Base-by-base conservation (phyloP, 2,113 vertebrate genomes). In the Blennius ocellaris region DNA sequence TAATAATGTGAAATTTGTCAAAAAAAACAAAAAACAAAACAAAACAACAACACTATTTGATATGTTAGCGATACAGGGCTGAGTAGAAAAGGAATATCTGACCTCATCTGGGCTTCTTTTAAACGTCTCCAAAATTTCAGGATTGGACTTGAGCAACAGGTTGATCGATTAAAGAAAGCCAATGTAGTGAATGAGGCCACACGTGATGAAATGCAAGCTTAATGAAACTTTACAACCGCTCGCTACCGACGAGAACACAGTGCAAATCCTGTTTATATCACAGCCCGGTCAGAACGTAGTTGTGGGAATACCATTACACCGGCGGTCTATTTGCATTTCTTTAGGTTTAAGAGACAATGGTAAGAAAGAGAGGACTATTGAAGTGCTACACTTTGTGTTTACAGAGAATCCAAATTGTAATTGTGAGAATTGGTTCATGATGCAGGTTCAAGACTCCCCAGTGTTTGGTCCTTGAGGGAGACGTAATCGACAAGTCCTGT, bases 381-480 rank as follows among this genome's bases (percentile, higher is more conserved):
- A 88, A 88, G 83, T 68, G 79, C 77, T 69, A 81, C 87, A 68
- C 84, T 67, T 66, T 74, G 80, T 60, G 39, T 81, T 82, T 65
- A 61, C 63, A 74, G 15, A 71, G 38, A 6, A 76, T 63, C 79
- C 60, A 64, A 72, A 72, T 55, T 74, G 78, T 79, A 83, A 84
- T 55, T 88, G 52, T 73, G 75, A 64, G 79, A 81, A 74, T 84
- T 82, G 79, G 80, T 76, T 73, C 57, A 78, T 39, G 70, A 68
- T 79, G 69, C 70, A 76, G 59, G 78, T 72, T 60, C 8, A 63
- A 75, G 54, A 79, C 54, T 79, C 70, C 83, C 73, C 76, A 82
- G 83, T 51, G 54, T 78, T 83, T 90, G 89, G 88, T 92, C 87
- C 82, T 69, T 69, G 83, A 77, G 78, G 84, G 87, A 91, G 79